A percentile compares a stretch with the other conserved stretches of the same genome.
These are phyloP conservation scores for Alloscopus bannaensis DNA, from an alignment of 2,888 invertebrate genomes.

Conservation along the genomic window DNA sequence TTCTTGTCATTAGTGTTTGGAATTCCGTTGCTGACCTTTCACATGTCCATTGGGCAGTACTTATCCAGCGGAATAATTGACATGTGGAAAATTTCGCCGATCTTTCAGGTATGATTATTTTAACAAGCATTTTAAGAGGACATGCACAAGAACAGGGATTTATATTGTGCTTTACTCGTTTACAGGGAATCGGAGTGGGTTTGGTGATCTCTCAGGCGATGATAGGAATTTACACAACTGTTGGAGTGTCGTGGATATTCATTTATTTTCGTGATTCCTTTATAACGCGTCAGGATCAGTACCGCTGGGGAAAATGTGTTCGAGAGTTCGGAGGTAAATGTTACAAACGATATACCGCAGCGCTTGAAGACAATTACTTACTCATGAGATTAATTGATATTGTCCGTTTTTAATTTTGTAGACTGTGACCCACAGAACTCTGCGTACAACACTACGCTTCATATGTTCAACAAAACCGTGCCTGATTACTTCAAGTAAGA, in stretches of 20 bases:
- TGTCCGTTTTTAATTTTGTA: slow-evolving; percentile 29
- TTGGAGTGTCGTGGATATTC: slow-evolving; percentile 93
- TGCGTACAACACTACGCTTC: slow-evolving; percentile 8
- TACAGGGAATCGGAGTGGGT: slow-evolving; percentile 87
- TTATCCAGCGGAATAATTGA: slow-evolving; percentile 89
- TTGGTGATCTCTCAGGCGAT: slow-evolving; percentile 86
- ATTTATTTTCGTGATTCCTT: slow-evolving; percentile 92
- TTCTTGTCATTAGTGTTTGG: slow-evolving; percentile 88
- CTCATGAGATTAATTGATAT: neutral
- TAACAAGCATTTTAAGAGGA: neutral
- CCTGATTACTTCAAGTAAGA: slow-evolving; percentile 82
- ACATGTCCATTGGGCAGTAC: slow-evolving; percentile 90
- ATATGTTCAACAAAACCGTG: slow-evolving; percentile 80
- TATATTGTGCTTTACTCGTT: slow-evolving; percentile 10
- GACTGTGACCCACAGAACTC: slow-evolving; percentile 63
- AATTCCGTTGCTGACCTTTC: slow-evolving; percentile 89
- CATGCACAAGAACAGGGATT: neutral
- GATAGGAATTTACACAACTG: slow-evolving; percentile 90
- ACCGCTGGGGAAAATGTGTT: slow-evolving; percentile 88
- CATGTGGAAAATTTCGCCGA: slow-evolving; percentile 95
- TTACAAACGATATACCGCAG: neutral
- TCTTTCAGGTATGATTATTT: slow-evolving; percentile 81
- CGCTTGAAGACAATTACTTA: too few species aligned
- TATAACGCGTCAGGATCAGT: slow-evolving; percentile 83
- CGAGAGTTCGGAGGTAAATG: slow-evolving; percentile 77